These are phyloP conservation scores for Euphonia xanthogaster DNA, from an alignment of 2,797 vertebrate genomes.

Conservation along the genomic window DNA sequence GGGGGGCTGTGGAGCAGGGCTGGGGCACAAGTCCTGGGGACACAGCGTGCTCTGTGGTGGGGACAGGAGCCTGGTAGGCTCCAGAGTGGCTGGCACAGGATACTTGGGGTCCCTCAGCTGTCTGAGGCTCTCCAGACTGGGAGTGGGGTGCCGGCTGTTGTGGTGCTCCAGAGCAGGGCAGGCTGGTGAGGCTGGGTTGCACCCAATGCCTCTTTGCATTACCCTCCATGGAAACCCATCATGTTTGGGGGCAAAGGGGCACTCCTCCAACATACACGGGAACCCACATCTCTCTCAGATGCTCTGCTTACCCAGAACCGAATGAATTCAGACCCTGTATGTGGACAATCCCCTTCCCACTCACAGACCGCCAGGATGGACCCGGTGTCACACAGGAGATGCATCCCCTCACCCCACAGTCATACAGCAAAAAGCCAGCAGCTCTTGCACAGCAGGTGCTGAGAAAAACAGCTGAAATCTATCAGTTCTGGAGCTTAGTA, in stretches of 20 bases:
- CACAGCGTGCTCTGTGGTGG: neutral
- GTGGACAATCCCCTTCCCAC: neutral
- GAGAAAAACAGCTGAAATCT: neutral
- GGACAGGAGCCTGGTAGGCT: neutral
- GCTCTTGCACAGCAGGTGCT: neutral
- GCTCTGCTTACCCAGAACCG: neutral
- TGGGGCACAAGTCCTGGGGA: neutral
- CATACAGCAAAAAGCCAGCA: neutral
- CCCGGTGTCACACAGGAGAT: neutral
- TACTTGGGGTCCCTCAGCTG: neutral
- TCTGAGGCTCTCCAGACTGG: neutral
- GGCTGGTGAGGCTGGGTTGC: neutral
- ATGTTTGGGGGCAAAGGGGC: fast-evolving
- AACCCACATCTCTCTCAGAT: neutral
- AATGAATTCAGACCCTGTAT: neutral
- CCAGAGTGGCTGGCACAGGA: neutral
- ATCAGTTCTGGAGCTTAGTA: neutral
- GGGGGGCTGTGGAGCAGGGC: neutral
- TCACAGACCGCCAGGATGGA: neutral
- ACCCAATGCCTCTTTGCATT: neutral
- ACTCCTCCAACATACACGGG: fast-evolving
- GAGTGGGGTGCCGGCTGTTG: neutral
- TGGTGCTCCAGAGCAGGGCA: fast-evolving
- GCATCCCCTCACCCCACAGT: neutral
- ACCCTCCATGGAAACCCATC: fast-evolving